A percentile compares a stretch with the other conserved stretches of the same genome.
Evolutionary conservation across 2,113 vertebrate species (phyloP).

Genomic region (Gopherus evgoodei): DNA sequence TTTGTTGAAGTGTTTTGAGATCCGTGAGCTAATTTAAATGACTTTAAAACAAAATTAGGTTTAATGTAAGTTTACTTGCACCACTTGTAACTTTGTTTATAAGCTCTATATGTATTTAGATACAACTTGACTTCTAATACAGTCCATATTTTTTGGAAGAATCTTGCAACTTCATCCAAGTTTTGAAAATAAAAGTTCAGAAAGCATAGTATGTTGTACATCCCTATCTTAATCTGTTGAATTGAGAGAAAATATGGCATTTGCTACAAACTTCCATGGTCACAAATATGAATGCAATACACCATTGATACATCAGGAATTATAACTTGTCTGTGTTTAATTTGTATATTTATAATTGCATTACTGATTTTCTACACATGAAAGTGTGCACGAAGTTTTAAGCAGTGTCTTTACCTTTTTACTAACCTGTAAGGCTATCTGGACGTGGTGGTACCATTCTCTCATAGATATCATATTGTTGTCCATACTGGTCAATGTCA

Average conservation of each 20-base stretch:
- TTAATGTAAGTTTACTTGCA: background rate
- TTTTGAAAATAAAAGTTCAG: background rate
- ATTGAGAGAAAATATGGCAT: background rate
- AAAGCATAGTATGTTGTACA: accelerated
- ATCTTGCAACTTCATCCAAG: background rate
- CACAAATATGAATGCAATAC: background rate
- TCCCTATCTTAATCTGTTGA: background rate
- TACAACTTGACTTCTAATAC: background rate
- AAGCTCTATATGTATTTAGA: background rate
- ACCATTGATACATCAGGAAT: background rate
- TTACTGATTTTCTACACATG: background rate
- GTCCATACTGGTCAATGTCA: constrained; percentile 87
- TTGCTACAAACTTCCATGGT: accelerated
- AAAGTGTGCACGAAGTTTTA: background rate
- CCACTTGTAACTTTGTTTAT: background rate
- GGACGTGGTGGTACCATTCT: constrained; percentile 93
- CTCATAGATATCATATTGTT: constrained; percentile 92
- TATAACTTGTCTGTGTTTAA: accelerated
- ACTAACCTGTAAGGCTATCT: constrained; percentile 93
- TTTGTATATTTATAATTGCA: accelerated
- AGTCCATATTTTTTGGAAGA: background rate
- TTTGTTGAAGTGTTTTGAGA: background rate
- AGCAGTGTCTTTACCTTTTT: background rate
- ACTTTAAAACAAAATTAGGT: background rate
- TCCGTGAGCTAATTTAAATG: background rate